Percentiles rank a stretch among this genome's conserved stretches.
These are phyloP conservation scores for Myotis brandtii DNA, from an alignment of 2,113 vertebrate genomes.

Conservation along the genomic window DNA sequence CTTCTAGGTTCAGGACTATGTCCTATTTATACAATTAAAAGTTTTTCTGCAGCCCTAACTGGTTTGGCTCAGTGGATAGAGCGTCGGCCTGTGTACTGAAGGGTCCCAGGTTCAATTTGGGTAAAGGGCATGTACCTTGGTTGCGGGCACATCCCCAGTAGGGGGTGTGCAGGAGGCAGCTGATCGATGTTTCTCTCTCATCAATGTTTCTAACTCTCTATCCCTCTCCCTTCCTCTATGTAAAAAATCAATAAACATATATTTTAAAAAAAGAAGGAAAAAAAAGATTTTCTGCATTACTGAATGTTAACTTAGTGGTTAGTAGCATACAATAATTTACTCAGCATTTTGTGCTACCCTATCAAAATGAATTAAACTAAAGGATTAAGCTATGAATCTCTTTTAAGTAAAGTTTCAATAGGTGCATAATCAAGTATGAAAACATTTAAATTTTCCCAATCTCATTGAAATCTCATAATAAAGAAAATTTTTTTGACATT, in stretches of 20 bases:
- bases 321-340: not conserved
- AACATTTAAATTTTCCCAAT: not conserved
- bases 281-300: not conserved
- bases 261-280: too few species aligned
- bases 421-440: not conserved
- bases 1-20: not conserved
- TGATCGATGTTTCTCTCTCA: too few species aligned
- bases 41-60: not conserved
- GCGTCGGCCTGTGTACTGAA: too few species aligned
- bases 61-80: too few species aligned
- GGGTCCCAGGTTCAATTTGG: too few species aligned
- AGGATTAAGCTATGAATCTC: not conserved
- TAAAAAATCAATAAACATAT: too few species aligned
- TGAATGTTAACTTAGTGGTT: slow-evolving; percentile 14
- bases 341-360: not conserved
- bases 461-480: not conserved
- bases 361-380: not conserved
- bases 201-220: too few species aligned
- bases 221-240: too few species aligned
- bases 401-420: not conserved
- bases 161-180: too few species aligned
- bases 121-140: too few species aligned
- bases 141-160: too few species aligned
- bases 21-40: not conserved
- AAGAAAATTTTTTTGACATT: not conserved